Evolutionary conservation across 2,113 vertebrate genomes (phyloP), one percentile per base, ranked within the genome.

Genomic region (Ploceus nigricollis): DNA sequence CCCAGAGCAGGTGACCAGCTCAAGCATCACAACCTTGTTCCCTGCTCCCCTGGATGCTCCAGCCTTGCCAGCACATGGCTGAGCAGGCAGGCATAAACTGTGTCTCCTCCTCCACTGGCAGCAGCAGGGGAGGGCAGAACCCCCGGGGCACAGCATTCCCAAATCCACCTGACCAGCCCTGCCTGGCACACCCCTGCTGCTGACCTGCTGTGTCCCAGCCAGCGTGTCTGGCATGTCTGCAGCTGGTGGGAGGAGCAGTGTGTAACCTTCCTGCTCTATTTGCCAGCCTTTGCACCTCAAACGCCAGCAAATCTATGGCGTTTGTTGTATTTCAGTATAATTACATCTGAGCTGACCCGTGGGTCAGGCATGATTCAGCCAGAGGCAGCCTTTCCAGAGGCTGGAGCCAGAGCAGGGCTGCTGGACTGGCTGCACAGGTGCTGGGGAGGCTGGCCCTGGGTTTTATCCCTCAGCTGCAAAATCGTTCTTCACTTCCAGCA

Each of bases 151-250:
- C 1, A 2, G 47, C 3, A 8, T 48, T 70, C 73, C 78, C 85
- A 85, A 53, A 89, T 44, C 60, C 14, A 2, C 31, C 50, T 3
- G 1, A 33, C 48, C 57, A 47, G 7, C 19, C 57, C 30, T 75
- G 37, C 28, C 69, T 1, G 2, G 64, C 68, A 60, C 19, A 10
- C 18, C n/a, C 42, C 35, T 8, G 2, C 28, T 4, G 2, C 53
- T 3, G 0, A 16, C 1, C 0, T n/a, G n/a, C 23, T 4, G 0
- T 42, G 25, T 87, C 48, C 60, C 35, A 57, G 45, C n/a, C 2
- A 1, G 21, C 2, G 5, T 28, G 15, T 35, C 83, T 2, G 1
- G 39, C 5, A 37, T 13, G 13, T 37, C 76, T 0, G 0, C 60
- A 85, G 58, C 45, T 13, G 35, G 35, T 16, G 60, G 39, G 47